Base-by-base conservation (phyloP, 2,888 invertebrate species). In the Crocallis elinguaria region DNA sequence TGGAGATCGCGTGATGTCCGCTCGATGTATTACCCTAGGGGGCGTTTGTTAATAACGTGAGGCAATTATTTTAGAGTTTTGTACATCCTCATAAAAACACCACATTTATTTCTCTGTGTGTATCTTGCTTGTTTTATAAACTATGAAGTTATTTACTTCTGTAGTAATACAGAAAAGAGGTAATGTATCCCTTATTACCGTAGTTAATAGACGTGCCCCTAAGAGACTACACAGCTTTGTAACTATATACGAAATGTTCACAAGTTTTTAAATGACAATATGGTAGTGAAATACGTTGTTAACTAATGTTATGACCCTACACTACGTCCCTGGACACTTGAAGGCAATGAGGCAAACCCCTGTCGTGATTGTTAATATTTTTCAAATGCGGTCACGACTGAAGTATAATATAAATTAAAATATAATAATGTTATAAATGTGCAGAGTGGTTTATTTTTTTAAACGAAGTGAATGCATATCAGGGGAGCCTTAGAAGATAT, bases 361-460 rank as follows among this genome's bases (percentile, higher is more conserved):
- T 41, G 36, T 54, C 49, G 48, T 52, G 57, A 33, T 49, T 51
- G 12, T 43, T 12, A 43, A 55, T 62, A 60, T 54, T 49, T 43
- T 42, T 53, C 7, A 23, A 45, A 14, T 35, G 41, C 37, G 19
- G n/a, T 41, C 49, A 42, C 42, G 46, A 30, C 45, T 49, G 55
- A 56, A 58, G 50, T 57, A 45, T 62, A 62, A 64, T 53, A 46
- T 55, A 39, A 32, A 56, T 49, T 57, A 51, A 63, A 63, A 56
- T 33, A 53, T 42, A 37, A 38, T 42, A 52, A 77, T 87, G 87
- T 89, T 88, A 75, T 71, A 48, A 67, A 82, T 69, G 80, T 83
- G 71, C 71, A 87, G 75, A 89, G 79, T 73, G 66, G 79, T 87
- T 87, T 91, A 91, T 91, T 91, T 91, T 91, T 91, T 79, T 90